Evolutionary conservation across 2,888 invertebrate genomes (phyloP).

Genomic region (Abscondita cerata): DNA sequence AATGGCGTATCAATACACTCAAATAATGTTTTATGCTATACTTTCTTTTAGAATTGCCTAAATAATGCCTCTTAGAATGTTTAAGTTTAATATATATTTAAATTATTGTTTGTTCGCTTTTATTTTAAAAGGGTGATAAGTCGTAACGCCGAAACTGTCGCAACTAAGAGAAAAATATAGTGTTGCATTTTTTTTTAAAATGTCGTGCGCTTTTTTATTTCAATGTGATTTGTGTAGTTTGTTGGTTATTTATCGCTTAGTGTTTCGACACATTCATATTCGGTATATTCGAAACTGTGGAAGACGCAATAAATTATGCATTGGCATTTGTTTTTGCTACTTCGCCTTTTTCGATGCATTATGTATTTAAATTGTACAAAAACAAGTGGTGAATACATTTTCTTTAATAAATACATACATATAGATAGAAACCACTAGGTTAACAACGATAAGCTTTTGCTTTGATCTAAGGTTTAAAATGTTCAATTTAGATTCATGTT

Average conservation of each 20-base stretch:
- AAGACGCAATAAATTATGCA: constrained; percentile 12
- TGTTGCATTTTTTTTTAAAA: constrained; percentile 11
- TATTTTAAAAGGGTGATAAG: constrained; percentile 14
- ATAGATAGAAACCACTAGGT: not conserved
- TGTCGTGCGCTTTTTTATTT: constrained; percentile 20
- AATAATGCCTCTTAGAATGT: not conserved
- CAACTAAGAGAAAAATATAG: constrained; percentile 18
- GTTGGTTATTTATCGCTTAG: constrained; percentile 24
- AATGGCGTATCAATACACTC: too few species aligned
- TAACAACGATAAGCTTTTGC: not conserved
- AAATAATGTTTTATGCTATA: too few species aligned
- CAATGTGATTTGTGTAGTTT: constrained; percentile 28
- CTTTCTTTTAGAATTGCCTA: too few species aligned
- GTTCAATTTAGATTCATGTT: not conserved
- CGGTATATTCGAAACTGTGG: constrained; percentile 28
- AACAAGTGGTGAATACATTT: not conserved
- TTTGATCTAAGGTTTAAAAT: not conserved
- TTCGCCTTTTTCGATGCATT: not conserved
- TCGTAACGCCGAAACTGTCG: constrained; percentile 9
- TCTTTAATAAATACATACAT: constrained; percentile 4
- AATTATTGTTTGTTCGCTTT: constrained; percentile 22
- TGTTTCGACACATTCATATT: constrained; percentile 29
- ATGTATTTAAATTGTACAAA: not conserved
- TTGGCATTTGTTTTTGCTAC: constrained; percentile 4
- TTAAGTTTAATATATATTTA: constrained; percentile 28